phyloP scores from a whole-genome alignment of 2,797 vertebrate genomes.

The Hipposideros larvatus region DNA sequence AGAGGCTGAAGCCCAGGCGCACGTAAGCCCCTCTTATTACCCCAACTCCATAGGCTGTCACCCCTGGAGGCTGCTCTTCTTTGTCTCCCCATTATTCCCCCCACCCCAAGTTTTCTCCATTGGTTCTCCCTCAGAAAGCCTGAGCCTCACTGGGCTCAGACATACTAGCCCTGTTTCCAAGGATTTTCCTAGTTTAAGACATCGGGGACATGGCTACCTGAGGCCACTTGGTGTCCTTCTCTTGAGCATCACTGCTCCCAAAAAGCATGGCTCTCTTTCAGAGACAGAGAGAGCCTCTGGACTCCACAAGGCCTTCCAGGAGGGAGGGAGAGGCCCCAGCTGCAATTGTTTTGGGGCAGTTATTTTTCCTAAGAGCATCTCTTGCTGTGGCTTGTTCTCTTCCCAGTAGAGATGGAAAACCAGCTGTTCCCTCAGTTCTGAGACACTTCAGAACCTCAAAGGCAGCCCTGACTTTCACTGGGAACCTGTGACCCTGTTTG shows the following conservation, averaged over 20 bases:
- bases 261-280: background rate
- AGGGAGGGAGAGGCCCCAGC: background rate
- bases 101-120: background rate
- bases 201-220: background rate
- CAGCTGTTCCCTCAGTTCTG: background rate
- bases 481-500: background rate
- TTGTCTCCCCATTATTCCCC: background rate
- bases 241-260: background rate
- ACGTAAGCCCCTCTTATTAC: constrained; percentile 89
- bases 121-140: background rate
- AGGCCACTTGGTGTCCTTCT: background rate
- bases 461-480: background rate
- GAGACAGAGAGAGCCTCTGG: background rate
- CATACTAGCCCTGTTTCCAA: background rate
- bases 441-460: background rate
- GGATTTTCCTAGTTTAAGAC: constrained; percentile 17
- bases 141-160: background rate
- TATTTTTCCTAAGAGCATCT: background rate
- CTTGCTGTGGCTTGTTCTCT: background rate
- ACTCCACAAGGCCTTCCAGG: background rate
- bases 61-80: background rate
- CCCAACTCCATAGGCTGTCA: background rate
- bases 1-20: constrained; percentile 92
- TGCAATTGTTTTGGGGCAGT: background rate
- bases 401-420: background rate